Conservation (phyloP, 2,797 vertebrate genomes). For the Pampus argenteus region DNA sequence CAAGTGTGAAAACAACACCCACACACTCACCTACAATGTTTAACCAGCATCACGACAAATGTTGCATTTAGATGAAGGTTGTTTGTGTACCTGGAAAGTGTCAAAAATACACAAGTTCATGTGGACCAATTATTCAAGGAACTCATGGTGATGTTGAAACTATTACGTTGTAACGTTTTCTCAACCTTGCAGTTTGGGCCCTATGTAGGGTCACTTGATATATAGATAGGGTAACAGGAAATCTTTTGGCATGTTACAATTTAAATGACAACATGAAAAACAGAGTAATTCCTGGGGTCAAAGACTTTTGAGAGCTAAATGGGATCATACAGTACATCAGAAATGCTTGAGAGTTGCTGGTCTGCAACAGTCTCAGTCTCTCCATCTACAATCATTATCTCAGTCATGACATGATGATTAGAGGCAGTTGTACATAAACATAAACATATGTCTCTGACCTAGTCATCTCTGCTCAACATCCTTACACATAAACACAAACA, state of each 20-base stretch:
- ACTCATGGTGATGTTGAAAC: too few relatives aligned
- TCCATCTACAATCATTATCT: conserved; percentile 24
- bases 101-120: not conserved
- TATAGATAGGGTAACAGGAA: too few relatives aligned
- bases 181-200: too few relatives aligned
- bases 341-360: not conserved
- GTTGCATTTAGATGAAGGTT: conserved; percentile 27
- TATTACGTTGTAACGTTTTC: not conserved
- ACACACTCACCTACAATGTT: conserved; percentile 34
- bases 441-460: conserved; percentile 48
- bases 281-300: not conserved
- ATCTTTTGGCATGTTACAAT: too few relatives aligned
- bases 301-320: not conserved
- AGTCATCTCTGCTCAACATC: conserved; percentile 31
- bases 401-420: conserved; percentile 40
- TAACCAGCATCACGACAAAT: conserved; percentile 28
- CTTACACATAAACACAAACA: conserved; percentile 50
- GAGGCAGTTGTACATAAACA: conserved; percentile 54
- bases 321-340: not conserved
- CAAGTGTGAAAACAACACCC: conserved; percentile 27
- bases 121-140: not conserved
- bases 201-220: too few relatives aligned
- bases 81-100: conserved; percentile 9
- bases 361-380: not conserved
- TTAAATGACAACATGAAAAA: not conserved